Base-by-base conservation (phyloP, 1,140 invertebrate species). In the Periplaneta americana region DNA sequence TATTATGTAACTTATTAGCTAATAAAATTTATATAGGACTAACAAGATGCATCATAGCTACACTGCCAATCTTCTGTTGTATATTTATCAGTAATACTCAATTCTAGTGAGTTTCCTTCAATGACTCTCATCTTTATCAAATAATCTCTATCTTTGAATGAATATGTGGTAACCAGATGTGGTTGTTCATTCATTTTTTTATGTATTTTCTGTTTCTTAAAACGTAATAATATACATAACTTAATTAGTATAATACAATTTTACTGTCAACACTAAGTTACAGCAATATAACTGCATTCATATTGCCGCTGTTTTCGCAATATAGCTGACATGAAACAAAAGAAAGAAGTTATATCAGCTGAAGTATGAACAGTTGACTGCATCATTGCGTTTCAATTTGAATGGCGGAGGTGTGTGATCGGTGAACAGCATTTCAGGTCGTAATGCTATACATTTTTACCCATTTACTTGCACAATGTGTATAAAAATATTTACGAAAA, bases 61-160 rank as follows among this genome's bases (percentile, higher is more conserved):
- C 89, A 90, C 81, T 87, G 87, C 90, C 90, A 91, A 84, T 89
- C 88, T 85, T 91, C 90, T 10, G 87, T 87, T 18, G 89, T 87
- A 83, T 87, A 86, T 86, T 91, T 90, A 82, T 91, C 89, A 32
- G 88, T 88, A 35, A 90, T 84, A 8, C 86, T 85, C 39, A 90
- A 80, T 81, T 90, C 87, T 78, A 90, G 85, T 36, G 57, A 34
- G 83, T 82, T 86, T 35, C 85, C 86, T 79, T 86, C 85, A 31
- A 85, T 81, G 48, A 87, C 84, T 81, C 85, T 87, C 86, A 90
- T 89, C 84, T 87, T 89, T 31, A 89, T 86, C 35, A 90, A 84
- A 83, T 87, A 89, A 80, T 89, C 87, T 83, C 87, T 87, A 66
- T 85, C 87, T 85, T 88, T 89, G 84, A 90, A 90, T 32, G 84